Base-by-base conservation (phyloP, 2,888 invertebrate genomes). In the Lypha dubia region DNA sequence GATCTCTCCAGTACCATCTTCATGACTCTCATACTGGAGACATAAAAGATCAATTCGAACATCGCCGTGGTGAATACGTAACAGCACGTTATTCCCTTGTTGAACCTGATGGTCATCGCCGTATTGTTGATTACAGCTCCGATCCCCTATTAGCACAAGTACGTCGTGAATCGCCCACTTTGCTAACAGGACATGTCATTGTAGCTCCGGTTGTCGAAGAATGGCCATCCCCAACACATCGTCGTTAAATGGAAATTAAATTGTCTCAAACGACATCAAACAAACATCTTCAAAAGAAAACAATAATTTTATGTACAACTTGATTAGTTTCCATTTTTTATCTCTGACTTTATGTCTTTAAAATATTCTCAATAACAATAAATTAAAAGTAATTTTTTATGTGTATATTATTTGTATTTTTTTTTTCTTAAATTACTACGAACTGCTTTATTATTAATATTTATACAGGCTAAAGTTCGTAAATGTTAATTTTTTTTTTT, bases 21-120 rank as follows among this genome's bases (percentile, higher is more conserved):
- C 92, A 92, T 70, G 92, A 92, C 58, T 88, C 88, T n/a, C 91
- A 91, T 46, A 92, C 92, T 11, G 92, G 92, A 15, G 92, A 92
- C 86, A 89, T 92, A 0, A 92, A 92, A 87, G 91, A 91, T 87
- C 92, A 92, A 83, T 91, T 91, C 38, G 92, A 92, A 88, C 90
- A 91, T 79, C 91, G 92, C 63, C 89, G 91, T 32, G 92, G 92
- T 11, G 91, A 91, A 79, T 90, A 91, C 73, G 92, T 92, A 1
- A 89, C 91, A 17, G 92, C 92, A 8, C 91, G 92, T 71, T 92
- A 92, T 63, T 91, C 91, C 1, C 87, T 92, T 3, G 89, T 92
- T 46, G 92, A 92, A 74, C 91, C 92, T 41, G 92, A 92, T 86
- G 92, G 92, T 41, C 89, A 91, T 49, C 91, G 91, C 62, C 91